Conservation (phyloP, 2,888 invertebrate genomes). For the Lydus trimaculatus region DNA sequence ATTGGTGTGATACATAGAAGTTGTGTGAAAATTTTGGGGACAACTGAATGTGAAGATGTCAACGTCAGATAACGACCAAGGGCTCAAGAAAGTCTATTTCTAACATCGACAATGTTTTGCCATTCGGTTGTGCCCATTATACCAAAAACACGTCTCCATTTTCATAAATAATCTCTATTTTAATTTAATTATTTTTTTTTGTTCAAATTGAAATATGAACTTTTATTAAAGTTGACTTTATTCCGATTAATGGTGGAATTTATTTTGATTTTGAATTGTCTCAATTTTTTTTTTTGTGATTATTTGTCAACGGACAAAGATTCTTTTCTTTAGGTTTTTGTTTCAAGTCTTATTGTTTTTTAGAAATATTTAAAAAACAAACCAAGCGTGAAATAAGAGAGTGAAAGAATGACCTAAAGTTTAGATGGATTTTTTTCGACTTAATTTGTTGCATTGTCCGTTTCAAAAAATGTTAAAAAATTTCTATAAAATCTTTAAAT, state of each 20-base stretch:
- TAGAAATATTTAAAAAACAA: background rate
- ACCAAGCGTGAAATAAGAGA: background rate
- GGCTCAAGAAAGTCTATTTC: conserved; percentile 46
- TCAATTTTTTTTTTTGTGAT: background rate
- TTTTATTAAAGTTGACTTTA: conserved; percentile 4
- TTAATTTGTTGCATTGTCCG: conserved; percentile 3
- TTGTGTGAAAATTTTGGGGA: conserved; percentile 15
- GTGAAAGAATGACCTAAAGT: background rate
- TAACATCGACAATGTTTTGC: conserved; percentile 27
- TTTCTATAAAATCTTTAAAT: background rate
- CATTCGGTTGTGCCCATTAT: conserved; percentile 23
- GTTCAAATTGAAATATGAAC: background rate
- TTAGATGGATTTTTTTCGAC: background rate
- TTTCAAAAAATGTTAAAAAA: background rate
- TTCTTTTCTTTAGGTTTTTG: background rate
- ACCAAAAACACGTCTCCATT: background rate
- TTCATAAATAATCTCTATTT: background rate
- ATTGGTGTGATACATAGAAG: background rate
- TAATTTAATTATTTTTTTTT: background rate
- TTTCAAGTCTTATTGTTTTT: background rate
- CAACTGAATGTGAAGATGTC: conserved; percentile 34
- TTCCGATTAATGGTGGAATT: background rate
- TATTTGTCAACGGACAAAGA: background rate
- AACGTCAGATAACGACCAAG: conserved; percentile 42
- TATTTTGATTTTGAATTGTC: background rate